Evolutionary conservation across 2,888 invertebrate genomes (phyloP), one percentile per base, ranked within the genome.

Genomic region (Scaptomyza cyrtandrae): DNA sequence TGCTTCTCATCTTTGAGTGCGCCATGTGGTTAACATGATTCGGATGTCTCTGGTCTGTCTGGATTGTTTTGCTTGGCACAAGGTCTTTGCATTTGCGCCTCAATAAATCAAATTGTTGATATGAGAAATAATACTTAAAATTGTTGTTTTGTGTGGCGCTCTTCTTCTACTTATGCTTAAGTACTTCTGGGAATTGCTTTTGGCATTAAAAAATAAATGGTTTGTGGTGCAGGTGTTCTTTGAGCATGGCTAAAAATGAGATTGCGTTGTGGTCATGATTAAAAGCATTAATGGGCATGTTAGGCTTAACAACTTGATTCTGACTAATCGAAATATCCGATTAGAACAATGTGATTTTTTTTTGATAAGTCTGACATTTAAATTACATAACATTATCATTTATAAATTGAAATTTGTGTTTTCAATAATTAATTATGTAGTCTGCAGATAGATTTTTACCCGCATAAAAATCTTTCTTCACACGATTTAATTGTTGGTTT

Each of bases 1-100:
- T 55, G 53, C 27, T 57, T 43, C 16, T 35, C 44, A 43, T 37
- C 63, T 45, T 63, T 65, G 52, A 77, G 62, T 87, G 62, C 69
- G 58, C 60, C 85, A 80, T 71, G 63, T 81, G 71, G 57, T 81
- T 59, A 84, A 84, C 85, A 85, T 81, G 79, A 81, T 85, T 78
- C 65, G 54, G 66, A 69, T 65, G 71, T 71, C 62, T 78, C 39
- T 56, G 64, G 57, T 11, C 31, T 56, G 46, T 56, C 49, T 65
- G 49, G 69, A 27, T 43, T 43, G 67, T 11, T 39, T 60, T 24
- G 24, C 24, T 5, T 24, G 24, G 24, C 57, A 80, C 62, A 81
- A 82, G 69, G 67, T 80, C 72, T 87, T 60, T 66, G 65, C 65
- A 64, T 78, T 78, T 75, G 69, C 64, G 60, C 52, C 63, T 63